Conservation (phyloP, 2,888 invertebrate species). For the Erebia epiphron region DNA sequence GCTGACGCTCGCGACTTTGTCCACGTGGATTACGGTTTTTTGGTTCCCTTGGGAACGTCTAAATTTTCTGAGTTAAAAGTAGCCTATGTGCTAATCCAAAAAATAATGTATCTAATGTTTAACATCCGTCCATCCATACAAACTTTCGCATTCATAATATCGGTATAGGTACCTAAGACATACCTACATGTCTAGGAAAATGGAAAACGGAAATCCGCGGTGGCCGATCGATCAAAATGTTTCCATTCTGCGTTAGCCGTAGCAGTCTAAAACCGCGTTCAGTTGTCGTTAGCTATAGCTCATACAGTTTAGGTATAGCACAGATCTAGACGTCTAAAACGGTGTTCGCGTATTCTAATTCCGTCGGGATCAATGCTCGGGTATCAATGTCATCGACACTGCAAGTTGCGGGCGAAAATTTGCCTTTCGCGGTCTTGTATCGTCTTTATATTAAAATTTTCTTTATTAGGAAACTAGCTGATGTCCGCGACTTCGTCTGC, state of each 20-base stretch:
- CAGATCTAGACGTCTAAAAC: constrained; percentile 41
- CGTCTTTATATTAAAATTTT: neutral
- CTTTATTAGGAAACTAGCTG: neutral
- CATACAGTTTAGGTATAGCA: constrained; percentile 10
- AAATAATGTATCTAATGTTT: too few species aligned
- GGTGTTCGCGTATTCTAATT: constrained; percentile 42
- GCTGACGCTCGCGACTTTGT: too few species aligned
- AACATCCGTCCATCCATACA: too few species aligned
- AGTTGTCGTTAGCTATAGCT: neutral
- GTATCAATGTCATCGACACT: constrained; percentile 51
- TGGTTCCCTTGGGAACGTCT: too few species aligned
- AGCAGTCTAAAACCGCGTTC: constrained; percentile 3
- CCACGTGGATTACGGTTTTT: too few species aligned
- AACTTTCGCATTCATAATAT: too few species aligned
- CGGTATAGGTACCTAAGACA: too few species aligned
- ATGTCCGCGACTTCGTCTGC: too few species aligned
- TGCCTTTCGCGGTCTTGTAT: neutral
- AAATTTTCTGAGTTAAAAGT: too few species aligned
- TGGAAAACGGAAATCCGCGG: too few species aligned
- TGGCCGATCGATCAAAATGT: neutral
- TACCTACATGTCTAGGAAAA: neutral
- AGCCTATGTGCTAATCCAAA: too few species aligned
- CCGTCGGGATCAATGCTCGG: constrained; percentile 45
- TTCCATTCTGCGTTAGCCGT: neutral
- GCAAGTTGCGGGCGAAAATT: constrained; percentile 16